Evolutionary conservation across 2,888 invertebrate genomes (phyloP).

Genomic region (Pammene aurita): DNA sequence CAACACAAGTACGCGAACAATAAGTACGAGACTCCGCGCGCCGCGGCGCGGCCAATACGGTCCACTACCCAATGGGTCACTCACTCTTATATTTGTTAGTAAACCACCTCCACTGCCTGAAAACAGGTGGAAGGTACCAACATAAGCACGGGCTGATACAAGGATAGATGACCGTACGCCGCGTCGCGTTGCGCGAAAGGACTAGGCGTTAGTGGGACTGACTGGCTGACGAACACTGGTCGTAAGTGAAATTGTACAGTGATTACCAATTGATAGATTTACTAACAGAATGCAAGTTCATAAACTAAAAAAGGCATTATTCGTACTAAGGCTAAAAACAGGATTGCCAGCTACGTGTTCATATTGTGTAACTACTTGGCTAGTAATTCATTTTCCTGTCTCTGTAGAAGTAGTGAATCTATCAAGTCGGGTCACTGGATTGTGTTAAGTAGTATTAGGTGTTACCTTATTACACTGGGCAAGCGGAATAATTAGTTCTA

Average conservation of each 20-base stretch:
- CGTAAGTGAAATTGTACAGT: conserved; percentile 5
- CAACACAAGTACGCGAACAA: conserved; percentile 37
- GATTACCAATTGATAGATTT: conserved; percentile 5
- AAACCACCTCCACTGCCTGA: no score
- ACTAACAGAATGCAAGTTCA: neutral
- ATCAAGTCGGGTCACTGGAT: conserved; percentile 22
- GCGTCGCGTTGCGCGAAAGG: conserved; percentile 2
- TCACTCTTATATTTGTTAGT: neutral
- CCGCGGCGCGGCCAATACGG: neutral
- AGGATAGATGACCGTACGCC: neutral
- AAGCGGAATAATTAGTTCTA: conserved; percentile 26
- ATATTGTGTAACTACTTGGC: no score
- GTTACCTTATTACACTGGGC: conserved; percentile 21
- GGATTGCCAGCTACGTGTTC: no score
- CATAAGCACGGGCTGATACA: no score
- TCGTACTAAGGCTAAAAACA: no score
- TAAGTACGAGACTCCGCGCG: conserved; percentile 35
- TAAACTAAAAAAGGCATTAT: neutral
- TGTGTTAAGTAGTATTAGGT: conserved; percentile 15
- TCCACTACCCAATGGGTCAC: neutral
- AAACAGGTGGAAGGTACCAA: no score
- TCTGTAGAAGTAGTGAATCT: conserved; percentile 4
- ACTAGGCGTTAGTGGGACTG: conserved; percentile 24
- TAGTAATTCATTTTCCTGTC: neutral
- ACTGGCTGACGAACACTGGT: conserved; percentile 7